Evolutionary conservation across 2,113 vertebrate genomes (phyloP).

Genomic region (Phaethon lepturus): DNA sequence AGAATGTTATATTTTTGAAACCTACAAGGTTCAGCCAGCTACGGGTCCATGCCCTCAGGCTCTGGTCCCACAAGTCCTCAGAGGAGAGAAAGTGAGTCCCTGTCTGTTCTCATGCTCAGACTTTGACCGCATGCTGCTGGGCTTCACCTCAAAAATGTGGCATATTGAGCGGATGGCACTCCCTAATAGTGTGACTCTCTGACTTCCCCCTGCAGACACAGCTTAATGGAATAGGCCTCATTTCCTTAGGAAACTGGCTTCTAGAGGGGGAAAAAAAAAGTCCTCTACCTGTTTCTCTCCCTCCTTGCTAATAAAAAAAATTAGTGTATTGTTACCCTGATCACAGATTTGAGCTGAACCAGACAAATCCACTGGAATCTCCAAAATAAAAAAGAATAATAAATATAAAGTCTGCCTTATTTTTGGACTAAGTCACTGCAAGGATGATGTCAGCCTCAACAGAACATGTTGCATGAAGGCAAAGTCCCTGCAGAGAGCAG

Average conservation of each 20-base stretch:
- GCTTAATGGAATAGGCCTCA: not conserved
- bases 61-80: not conserved
- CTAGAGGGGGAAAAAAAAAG: not conserved
- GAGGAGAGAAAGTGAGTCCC: not conserved
- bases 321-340: not conserved
- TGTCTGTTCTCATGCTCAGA: not conserved
- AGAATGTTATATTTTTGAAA: not conserved
- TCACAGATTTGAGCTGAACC: not conserved
- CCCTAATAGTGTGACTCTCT: not conserved
- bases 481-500: not conserved
- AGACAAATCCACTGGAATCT: not conserved
- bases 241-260: conserved; percentile 58
- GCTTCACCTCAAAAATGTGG: not conserved
- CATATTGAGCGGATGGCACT: not conserved
- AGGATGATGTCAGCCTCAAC: not conserved
- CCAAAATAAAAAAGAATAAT: not conserved
- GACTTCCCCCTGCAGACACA: not conserved
- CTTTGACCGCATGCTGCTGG: not conserved
- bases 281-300: not conserved
- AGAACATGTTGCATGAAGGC: not conserved
- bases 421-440: not conserved
- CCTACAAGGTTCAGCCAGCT: not conserved
- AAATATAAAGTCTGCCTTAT: not conserved
- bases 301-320: not conserved
- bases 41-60: not conserved